These are phyloP conservation scores for Portevinia maculata DNA, from an alignment of 2,888 invertebrate species.

Conservation along the genomic window DNA sequence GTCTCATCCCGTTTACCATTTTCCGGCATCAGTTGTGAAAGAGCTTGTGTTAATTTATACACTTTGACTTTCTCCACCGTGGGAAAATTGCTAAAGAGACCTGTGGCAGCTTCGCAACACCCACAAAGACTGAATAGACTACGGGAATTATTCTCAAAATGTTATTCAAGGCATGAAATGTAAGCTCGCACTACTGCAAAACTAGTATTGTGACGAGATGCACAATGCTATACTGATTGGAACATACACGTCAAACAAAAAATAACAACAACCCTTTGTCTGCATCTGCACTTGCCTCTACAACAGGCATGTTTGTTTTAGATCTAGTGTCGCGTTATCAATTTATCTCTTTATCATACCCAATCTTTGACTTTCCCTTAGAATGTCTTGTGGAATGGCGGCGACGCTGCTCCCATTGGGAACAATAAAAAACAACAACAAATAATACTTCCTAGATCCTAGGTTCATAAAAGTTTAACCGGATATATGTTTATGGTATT, in stretches of 20 bases:
- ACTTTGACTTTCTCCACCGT: not conserved
- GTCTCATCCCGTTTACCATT: too few species aligned
- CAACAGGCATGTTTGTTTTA: slow-evolving; percentile 16
- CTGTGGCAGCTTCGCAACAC: not conserved
- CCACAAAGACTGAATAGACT: not conserved
- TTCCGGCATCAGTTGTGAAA: too few species aligned
- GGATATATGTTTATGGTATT: slow-evolving; percentile 16
- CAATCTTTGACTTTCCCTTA: slow-evolving; percentile 1
- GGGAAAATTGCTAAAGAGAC: not conserved
- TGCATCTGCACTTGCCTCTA: not conserved
- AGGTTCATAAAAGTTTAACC: slow-evolving; percentile 30
- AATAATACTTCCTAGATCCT: slow-evolving; percentile 1
- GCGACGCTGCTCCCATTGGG: slow-evolving; percentile 17
- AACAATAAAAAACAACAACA: slow-evolving; percentile 45
- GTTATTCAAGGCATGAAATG: slow-evolving; percentile 1
- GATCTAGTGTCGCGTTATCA: slow-evolving; percentile 32
- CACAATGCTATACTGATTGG: too few species aligned
- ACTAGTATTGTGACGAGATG: too few species aligned
- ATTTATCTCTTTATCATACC: slow-evolving; percentile 24
- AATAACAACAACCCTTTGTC: slow-evolving; percentile 3
- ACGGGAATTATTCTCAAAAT: not conserved
- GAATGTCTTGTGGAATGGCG: not conserved
- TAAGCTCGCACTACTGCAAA: not conserved
- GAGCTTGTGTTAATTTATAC: not conserved
- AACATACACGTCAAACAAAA: slow-evolving; percentile 5